phyloP scores from a whole-genome alignment of 2,888 invertebrate genomes.

The Coronaproctus castanopsis region DNA sequence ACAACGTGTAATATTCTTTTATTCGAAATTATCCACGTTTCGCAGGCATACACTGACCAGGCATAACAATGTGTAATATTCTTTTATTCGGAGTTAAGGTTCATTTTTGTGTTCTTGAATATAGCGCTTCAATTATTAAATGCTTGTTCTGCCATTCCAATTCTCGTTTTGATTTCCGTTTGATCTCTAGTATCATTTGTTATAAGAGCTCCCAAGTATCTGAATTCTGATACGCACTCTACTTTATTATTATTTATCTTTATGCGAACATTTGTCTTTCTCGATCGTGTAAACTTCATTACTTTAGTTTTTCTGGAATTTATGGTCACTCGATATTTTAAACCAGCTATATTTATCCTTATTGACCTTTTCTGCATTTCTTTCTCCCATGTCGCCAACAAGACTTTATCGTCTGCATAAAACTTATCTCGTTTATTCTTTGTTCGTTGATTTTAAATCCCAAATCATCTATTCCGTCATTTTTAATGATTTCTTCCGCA shows the following conservation, averaged over 20 bases:
- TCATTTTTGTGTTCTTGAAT: no score
- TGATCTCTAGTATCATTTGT: no score
- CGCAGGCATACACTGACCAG: no score
- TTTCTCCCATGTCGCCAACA: background rate
- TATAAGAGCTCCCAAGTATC: no score
- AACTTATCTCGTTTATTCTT: background rate
- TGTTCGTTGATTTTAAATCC: background rate
- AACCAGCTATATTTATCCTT: background rate
- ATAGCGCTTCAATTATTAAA: no score
- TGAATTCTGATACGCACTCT: no score
- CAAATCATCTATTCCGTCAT: background rate
- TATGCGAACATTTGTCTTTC: background rate
- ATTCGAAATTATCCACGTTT: no score
- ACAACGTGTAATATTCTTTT: no score
- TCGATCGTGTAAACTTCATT: background rate
- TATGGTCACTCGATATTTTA: background rate
- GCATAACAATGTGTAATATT: no score
- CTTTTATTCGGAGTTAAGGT: no score
- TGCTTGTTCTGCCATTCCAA: no score
- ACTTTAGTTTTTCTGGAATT: background rate
- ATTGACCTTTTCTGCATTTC: background rate
- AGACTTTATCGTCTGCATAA: background rate
- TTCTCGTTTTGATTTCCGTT: no score
- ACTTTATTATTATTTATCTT: background rate
- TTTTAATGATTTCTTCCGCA: background rate